Evolutionary conservation across 2,113 vertebrate species (phyloP), one percentile per base, ranked within the genome.

Genomic region (Malaclemys terrapin): DNA sequence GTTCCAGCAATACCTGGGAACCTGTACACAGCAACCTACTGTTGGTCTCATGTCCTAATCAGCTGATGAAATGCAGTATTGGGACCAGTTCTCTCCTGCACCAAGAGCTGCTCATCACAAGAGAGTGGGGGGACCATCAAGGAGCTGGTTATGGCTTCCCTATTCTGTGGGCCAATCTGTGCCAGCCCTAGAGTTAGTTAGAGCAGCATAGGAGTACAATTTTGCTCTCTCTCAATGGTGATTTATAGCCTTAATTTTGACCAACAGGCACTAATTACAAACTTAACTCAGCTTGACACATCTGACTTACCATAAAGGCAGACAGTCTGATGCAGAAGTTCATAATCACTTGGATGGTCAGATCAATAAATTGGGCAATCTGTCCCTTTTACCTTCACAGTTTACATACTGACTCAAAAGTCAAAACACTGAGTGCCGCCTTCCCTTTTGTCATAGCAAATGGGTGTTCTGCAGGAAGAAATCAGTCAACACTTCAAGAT

Each of bases 221-320:
- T 72, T 47, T 85, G 50, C 89, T 94, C 87, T 91, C 35, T 20
- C 24, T 80, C 38, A 89, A 53, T 69, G 56, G 94, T 53, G 62
- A 87, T 88, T 94, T 95, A 94, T 75, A 91, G 79, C 45, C 89
- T 91, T 84, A 92, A 90, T 82, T 96, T 96, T 80, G 91, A 88
- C 56, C 79, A 80, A 45, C 78, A 94, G 42, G 76, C 83, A 65
- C 85, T 56, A 83, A 91, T 49, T 89, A 85, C 80, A 89, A 95
- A 87, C 47, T 24, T 75, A 88, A 92, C 52, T 92, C 65, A 92
- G 76, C 2, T 31, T 38, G 49, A 87, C 75, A 78, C 89, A 90
- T 87, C 20, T 84, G 84, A 95, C 27, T 93, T 79, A 52, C 65
- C 20, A 42, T 1, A 89, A 91, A 89, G 81, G 52, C 59, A 54